Percentiles rank a stretch among this genome's conserved stretches.
Evolutionary conservation across 2,888 invertebrate species (phyloP).

Genomic region (Pinctada fucata): DNA sequence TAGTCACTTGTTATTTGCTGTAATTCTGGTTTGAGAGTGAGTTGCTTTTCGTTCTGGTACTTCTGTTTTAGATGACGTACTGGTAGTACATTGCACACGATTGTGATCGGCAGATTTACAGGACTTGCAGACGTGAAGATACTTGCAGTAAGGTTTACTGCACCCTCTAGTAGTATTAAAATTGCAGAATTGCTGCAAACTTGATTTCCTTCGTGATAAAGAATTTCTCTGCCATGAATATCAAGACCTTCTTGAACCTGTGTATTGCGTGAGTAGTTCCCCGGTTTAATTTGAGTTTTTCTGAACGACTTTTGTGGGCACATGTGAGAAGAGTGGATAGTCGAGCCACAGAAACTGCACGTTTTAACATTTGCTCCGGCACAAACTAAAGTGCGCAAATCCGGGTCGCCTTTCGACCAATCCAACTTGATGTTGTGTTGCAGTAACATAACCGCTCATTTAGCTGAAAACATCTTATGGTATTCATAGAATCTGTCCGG

Average conservation of each 20-base stretch:
- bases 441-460: conserved; percentile 7
- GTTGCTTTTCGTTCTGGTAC: no score
- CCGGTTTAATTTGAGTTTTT: not conserved
- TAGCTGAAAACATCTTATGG: conserved; percentile 12
- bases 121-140: conserved; percentile 4
- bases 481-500: conserved; percentile 20
- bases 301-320: not conserved
- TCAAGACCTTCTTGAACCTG: not conserved
- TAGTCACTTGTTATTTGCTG: no score
- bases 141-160: conserved; percentile 1
- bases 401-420: conserved; percentile 7
- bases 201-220: not conserved
- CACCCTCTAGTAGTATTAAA: not conserved
- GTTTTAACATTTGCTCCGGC: conserved; percentile 13
- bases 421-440: conserved; percentile 23
- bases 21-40: no score
- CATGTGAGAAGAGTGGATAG: not conserved
- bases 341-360: conserved; percentile 5
- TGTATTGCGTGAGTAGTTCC: not conserved
- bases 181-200: not conserved
- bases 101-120: conserved; percentile 3
- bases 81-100: no score
- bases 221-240: not conserved
- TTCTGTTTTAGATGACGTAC: no score
- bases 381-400: conserved; percentile 1